phyloP scores from a whole-genome alignment of 2,888 invertebrate genomes.

The Erpobdella octoculata region DNA sequence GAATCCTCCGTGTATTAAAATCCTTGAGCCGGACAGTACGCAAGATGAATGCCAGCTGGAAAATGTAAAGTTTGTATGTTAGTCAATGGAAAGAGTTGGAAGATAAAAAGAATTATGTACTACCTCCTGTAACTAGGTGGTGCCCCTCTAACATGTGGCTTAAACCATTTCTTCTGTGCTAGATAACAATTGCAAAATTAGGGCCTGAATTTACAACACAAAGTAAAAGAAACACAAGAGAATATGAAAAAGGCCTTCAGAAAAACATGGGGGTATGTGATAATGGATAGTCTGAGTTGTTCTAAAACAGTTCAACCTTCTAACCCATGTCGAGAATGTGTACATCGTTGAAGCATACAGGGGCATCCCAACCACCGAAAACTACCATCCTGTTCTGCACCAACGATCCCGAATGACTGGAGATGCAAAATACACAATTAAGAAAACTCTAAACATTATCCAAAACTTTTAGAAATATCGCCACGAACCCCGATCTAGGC shows the following conservation, averaged over 20 bases:
- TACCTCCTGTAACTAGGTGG: slow-evolving; percentile 49
- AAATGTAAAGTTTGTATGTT: not conserved
- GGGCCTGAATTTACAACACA: not conserved
- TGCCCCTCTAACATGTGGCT: slow-evolving; percentile 44
- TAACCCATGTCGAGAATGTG: slow-evolving; percentile 45
- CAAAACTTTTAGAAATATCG: not conserved
- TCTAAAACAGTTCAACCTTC: not conserved
- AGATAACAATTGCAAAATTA: not conserved
- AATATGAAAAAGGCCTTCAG: not conserved
- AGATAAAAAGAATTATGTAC: not conserved
- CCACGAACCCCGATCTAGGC: slow-evolving; percentile 47
- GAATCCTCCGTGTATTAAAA: slow-evolving; percentile 50
- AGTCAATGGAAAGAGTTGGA: not conserved
- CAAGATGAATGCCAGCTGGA: slow-evolving; percentile 29
- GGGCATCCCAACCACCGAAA: slow-evolving; percentile 51
- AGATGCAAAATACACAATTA: slow-evolving; percentile 27
- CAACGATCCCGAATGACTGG: slow-evolving; percentile 48
- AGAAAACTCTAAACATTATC: not conserved
- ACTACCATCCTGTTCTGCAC: slow-evolving; percentile 47
- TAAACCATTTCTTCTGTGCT: slow-evolving; percentile 40
- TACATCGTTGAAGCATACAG: slow-evolving; percentile 48
- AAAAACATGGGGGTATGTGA: not conserved
- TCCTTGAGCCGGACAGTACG: slow-evolving; percentile 43
- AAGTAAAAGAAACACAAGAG: not conserved
- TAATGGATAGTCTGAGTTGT: not conserved